phyloP scores from a whole-genome alignment of 2,113 vertebrate species.

The Tonatia bakeri region DNA sequence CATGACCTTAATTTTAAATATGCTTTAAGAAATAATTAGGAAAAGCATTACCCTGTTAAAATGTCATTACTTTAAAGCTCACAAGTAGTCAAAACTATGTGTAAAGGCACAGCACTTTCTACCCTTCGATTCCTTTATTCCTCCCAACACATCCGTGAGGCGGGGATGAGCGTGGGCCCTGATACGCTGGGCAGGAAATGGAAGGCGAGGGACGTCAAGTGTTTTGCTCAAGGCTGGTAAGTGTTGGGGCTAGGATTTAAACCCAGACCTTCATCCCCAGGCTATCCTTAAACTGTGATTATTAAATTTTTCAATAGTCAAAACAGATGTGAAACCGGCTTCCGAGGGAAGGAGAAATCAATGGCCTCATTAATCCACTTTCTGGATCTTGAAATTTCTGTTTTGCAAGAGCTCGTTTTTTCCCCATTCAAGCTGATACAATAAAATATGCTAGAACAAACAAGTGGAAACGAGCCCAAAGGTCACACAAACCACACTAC shows the following conservation, averaged over 20 bases:
- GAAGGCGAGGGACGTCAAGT: background rate
- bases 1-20: background rate
- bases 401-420: conserved; percentile 14
- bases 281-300: background rate
- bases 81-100: background rate
- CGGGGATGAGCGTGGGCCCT: fast-evolving
- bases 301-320: background rate
- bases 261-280: background rate
- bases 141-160: background rate
- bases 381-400: background rate
- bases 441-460: conserved; percentile 12
- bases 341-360: background rate
- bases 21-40: background rate
- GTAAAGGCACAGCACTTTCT: background rate
- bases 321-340: background rate
- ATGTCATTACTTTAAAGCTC: background rate
- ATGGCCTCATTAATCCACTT: background rate
- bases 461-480: conserved; percentile 24
- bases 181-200: background rate
- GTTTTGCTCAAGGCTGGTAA: background rate
- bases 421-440: conserved; percentile 2
- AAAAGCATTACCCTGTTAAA: background rate
- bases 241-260: background rate
- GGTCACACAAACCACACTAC: background rate
- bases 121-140: background rate